phyloP scores from a whole-genome alignment of 2,888 invertebrate genomes.

The Alloplasta piceator region DNA sequence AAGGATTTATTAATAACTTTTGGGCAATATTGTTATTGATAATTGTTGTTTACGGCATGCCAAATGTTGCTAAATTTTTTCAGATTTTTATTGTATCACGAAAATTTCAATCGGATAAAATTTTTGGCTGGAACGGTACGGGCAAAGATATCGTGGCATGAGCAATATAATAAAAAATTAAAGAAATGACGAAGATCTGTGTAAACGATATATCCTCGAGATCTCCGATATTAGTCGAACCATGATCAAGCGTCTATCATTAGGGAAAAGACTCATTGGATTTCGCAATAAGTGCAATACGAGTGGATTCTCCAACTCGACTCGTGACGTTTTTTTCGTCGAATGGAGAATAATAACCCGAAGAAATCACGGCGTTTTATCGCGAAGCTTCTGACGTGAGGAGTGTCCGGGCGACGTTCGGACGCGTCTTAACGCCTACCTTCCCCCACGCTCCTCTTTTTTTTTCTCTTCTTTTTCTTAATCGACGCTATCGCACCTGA shows the following conservation, averaged over 20 bases:
- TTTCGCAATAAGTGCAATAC: conserved; percentile 15
- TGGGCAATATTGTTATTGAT: no score
- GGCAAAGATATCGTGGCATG: no score
- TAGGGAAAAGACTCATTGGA: conserved; percentile 19
- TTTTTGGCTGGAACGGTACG: no score
- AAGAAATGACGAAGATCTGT: not conserved
- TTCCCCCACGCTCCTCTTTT: no score
- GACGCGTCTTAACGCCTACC: conserved; percentile 9
- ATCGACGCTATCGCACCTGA: conserved; percentile 53
- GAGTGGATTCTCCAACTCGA: conserved; percentile 25
- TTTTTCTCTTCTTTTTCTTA: conserved; percentile 12
- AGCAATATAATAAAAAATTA: not conserved
- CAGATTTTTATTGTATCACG: no score
- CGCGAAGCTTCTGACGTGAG: conserved; percentile 24
- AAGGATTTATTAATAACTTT: no score
- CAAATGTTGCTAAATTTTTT: no score
- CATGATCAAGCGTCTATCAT: conserved; percentile 39
- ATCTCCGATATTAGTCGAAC: conserved; percentile 7
- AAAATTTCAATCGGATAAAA: no score
- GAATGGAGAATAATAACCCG: not conserved
- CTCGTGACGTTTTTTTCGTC: conserved; percentile 27
- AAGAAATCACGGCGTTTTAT: conserved; percentile 14
- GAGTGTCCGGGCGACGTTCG: conserved; percentile 11
- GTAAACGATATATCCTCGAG: conserved; percentile 3
- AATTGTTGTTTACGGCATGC: no score